Evolutionary conservation across 2,888 invertebrate genomes (phyloP).

Genomic region (Netelia fuscicornis): DNA sequence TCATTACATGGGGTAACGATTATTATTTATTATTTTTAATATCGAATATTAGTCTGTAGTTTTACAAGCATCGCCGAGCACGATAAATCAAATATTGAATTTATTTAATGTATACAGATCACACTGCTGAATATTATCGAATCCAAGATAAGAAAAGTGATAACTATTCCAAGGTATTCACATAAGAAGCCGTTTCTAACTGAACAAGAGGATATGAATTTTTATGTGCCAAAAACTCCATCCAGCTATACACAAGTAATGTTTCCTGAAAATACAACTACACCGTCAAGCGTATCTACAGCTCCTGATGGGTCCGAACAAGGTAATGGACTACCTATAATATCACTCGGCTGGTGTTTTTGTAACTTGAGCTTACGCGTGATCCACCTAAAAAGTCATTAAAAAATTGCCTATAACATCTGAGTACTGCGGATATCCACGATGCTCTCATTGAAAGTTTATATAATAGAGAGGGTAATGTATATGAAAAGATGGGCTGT

Average conservation of each 20-base stretch:
- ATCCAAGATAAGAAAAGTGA: slow-evolving; percentile 83
- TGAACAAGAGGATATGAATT: slow-evolving; percentile 54
- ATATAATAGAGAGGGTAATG: too few species aligned
- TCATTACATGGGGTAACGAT: too few species aligned
- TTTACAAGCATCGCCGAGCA: too few species aligned
- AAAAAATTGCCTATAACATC: too few species aligned
- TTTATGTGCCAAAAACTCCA: slow-evolving; percentile 76
- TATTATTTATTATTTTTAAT: too few species aligned
- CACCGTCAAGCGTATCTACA: slow-evolving; percentile 82
- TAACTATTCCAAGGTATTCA: slow-evolving; percentile 78
- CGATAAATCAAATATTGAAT: slow-evolving; percentile 26
- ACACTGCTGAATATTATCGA: slow-evolving; percentile 84
- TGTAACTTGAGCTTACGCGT: too few species aligned
- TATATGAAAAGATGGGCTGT: too few species aligned
- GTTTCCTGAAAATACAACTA: slow-evolving; percentile 81
- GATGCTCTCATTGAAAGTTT: too few species aligned
- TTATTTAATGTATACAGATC: slow-evolving; percentile 78
- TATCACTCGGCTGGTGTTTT: not conserved
- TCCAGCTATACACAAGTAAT: slow-evolving; percentile 81
- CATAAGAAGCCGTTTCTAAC: slow-evolving; percentile 66
- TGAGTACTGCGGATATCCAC: too few species aligned
- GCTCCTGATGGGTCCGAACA: slow-evolving; percentile 77
- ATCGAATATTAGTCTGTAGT: too few species aligned
- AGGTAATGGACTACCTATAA: slow-evolving; percentile 69
- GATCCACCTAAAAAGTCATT: too few species aligned